A percentile compares a stretch with the other conserved stretches of the same genome.
phyloP scores from a whole-genome alignment of 2,888 invertebrate genomes.

The Drosophila hamatofila region DNA sequence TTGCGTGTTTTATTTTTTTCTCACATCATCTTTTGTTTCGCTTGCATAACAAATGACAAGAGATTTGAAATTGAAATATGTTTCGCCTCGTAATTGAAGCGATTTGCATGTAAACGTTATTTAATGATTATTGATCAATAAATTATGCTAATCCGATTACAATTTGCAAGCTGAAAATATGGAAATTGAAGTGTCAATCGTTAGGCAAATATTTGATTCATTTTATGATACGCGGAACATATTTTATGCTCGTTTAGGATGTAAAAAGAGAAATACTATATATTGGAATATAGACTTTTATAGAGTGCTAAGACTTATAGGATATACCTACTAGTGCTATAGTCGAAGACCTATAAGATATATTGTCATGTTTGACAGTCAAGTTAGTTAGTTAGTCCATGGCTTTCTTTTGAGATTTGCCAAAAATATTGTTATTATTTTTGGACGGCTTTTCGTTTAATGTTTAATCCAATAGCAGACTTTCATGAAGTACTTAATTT shows the following conservation, averaged over 20 bases:
- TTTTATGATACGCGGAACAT: background rate
- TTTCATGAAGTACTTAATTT: too few species aligned
- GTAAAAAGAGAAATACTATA: background rate
- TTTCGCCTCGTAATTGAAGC: constrained; percentile 58
- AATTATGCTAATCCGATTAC: constrained; percentile 44
- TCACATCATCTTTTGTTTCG: constrained; percentile 13
- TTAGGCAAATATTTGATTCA: background rate
- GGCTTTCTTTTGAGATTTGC: too few species aligned
- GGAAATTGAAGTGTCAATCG: background rate
- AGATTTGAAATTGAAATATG: constrained; percentile 30
- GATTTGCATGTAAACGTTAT: constrained; percentile 55
- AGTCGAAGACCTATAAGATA: too few species aligned
- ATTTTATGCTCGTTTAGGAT: background rate
- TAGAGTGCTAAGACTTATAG: too few species aligned
- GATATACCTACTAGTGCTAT: too few species aligned
- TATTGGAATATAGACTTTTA: too few species aligned
- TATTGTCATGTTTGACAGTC: too few species aligned
- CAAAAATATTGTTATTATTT: too few species aligned
- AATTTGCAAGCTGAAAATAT: constrained; percentile 33
- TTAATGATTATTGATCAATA: constrained; percentile 63
- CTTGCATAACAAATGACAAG: constrained; percentile 48
- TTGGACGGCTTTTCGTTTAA: too few species aligned
- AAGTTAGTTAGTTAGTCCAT: too few species aligned
- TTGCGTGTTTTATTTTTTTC: constrained; percentile 7
- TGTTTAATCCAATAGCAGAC: too few species aligned